Evolutionary conservation across 2,888 invertebrate species (phyloP), one percentile per base, ranked within the genome.

Genomic region (Romanomermis culicivorax): DNA sequence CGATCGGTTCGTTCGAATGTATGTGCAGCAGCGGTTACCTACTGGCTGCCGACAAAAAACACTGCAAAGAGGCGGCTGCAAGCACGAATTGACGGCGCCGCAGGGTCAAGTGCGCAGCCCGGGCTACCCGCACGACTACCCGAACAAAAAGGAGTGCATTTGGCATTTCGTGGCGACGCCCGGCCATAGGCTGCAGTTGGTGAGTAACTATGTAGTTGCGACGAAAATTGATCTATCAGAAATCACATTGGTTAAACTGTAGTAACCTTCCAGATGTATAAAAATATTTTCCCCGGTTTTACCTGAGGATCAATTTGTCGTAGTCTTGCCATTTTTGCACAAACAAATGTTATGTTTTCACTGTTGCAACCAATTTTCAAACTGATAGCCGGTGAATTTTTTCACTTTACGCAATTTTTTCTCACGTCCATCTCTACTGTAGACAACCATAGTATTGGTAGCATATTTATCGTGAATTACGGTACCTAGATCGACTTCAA

Each of bases 141-240:
- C 88, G 45, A 78, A 84, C 54, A 76, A 83, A 64, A 83, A 89
- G 65, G 89, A 91, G 69, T 97, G 97, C 70, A 85, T 91, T 7
- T 97, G 95, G 95, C 85, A 89, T 64, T 86, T 97, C 69, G 82
- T 82, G 1, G 91, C 93, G 0, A 91, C 88, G 0, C 87, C 89
- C 0, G 95, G 95, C 1, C 95, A 95, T 70, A 78, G 93, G 51
- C 85, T 95, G 58, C 86, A 88, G 72, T 74, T 97, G 63, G 83
- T 78, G 60, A 57, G 17, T 23, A 17, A 27, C 57, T n/a, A n/a
- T n/a, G n/a, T n/a, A n/a, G n/a, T n/a, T 25, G 26, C 54, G 4
- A 48, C 20, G 20, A 20, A 30, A 2, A 52, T 59, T 2, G 17
- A 29, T 26, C 4, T n/a, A 20, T 58, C 61, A 53, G 54, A 64